Evolutionary conservation across 2,888 invertebrate genomes (phyloP).

Genomic region (Hybos culiciformis): DNA sequence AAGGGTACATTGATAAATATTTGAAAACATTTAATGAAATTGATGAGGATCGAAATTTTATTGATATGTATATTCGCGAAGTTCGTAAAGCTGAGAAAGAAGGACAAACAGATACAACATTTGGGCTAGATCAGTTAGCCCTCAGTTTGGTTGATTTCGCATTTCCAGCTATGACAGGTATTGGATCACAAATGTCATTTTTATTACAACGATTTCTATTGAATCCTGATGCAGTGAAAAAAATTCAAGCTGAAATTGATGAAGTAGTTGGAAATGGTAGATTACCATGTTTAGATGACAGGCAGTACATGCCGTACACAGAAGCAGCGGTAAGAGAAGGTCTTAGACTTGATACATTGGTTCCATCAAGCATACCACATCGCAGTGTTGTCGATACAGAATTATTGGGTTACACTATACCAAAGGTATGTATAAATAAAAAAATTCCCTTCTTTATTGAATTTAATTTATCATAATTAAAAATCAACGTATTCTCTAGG

Average conservation of each 20-base stretch:
- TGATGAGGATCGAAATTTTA: slow-evolving; percentile 43
- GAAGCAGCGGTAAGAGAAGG: slow-evolving; percentile 49
- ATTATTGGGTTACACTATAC: slow-evolving; percentile 44
- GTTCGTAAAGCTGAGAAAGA: slow-evolving; percentile 38
- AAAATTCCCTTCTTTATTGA: not conserved
- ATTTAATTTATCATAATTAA: not conserved
- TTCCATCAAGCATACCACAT: slow-evolving; percentile 47
- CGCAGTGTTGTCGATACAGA: slow-evolving; percentile 38
- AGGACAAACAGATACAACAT: slow-evolving; percentile 34
- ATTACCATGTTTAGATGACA: slow-evolving; percentile 45
- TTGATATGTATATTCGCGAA: slow-evolving; percentile 46
- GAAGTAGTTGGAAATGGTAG: slow-evolving; percentile 45
- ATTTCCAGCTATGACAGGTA: slow-evolving; percentile 44
- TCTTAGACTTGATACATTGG: slow-evolving; percentile 44
- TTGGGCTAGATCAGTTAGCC: slow-evolving; percentile 45
- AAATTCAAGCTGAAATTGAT: slow-evolving; percentile 49
- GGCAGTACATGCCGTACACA: slow-evolving; percentile 43
- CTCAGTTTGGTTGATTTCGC: slow-evolving; percentile 45
- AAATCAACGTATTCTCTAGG: slow-evolving; percentile 25
- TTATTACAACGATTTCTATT: slow-evolving; percentile 42
- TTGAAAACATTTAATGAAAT: slow-evolving; percentile 33
- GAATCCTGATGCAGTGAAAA: slow-evolving; percentile 42
- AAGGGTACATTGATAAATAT: slow-evolving; percentile 38
- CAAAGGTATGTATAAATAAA: slow-evolving; percentile 36
- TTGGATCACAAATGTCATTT: slow-evolving; percentile 38